These are phyloP conservation scores for Nesometra sesokonis DNA, from an alignment of 35 echinoderm and acorn worm genomes.

Conservation along the genomic window DNA sequence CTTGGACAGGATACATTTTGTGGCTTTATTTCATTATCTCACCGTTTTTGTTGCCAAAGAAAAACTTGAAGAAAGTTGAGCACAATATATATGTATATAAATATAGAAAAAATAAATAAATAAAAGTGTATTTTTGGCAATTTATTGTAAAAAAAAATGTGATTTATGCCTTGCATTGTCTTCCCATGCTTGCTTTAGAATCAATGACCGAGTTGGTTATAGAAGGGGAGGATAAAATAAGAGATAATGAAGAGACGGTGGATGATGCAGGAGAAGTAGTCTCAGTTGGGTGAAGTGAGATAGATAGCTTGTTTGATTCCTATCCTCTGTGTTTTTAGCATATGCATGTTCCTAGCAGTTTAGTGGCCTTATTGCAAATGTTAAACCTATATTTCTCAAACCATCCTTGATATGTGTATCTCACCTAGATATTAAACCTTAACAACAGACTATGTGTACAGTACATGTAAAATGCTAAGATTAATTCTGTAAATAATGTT, in stretches of 20 bases:
- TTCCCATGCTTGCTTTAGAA: background rate
- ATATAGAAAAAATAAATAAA: background rate
- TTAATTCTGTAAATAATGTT: no score
- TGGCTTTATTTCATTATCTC: background rate
- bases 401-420: background rate
- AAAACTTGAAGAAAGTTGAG: background rate
- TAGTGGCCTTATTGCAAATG: background rate
- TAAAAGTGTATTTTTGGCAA: background rate
- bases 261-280: no score
- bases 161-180: background rate
- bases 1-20: background rate
- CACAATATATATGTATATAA: background rate
- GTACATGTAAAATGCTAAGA: no score
- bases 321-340: background rate
- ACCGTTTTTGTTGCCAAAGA: background rate
- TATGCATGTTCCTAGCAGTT: background rate
- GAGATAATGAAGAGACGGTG: background rate
- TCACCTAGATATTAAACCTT: background rate
- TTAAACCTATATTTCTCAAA: background rate
- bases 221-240: background rate
- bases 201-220: background rate
- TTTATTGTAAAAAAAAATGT: background rate
- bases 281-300: no score
- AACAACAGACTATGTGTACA: background rate
- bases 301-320: background rate